Percentiles rank a stretch among this genome's conserved stretches.
phyloP scores from a whole-genome alignment of 1,140 invertebrate genomes.

The Bombus balteatus region DNA sequence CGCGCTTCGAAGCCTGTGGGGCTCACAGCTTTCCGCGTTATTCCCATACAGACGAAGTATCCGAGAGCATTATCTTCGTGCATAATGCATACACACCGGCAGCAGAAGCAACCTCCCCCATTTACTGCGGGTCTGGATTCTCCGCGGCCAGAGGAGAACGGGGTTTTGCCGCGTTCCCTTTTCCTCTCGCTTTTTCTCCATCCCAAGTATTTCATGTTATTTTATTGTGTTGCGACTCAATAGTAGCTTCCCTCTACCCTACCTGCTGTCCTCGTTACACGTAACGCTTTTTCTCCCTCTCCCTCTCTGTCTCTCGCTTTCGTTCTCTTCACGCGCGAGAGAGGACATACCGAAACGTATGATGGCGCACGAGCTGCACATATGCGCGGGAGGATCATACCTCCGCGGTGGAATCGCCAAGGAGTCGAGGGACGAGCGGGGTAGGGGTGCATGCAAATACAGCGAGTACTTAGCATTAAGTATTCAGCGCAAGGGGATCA shows the following conservation, averaged over 20 bases:
- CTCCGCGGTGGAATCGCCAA: constrained; percentile 8
- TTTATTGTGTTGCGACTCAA: constrained; percentile 82
- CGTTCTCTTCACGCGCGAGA: neutral
- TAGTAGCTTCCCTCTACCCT: constrained; percentile 73
- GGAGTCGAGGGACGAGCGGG: constrained; percentile 19
- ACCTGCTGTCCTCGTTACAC: constrained; percentile 71
- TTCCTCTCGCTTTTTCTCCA: constrained; percentile 59
- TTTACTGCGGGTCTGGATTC: constrained; percentile 62
- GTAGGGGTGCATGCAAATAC: constrained; percentile 75
- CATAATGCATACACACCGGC: constrained; percentile 81
- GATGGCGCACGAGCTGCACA: constrained; percentile 44
- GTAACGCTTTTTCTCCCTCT: neutral
- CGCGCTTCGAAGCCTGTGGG: constrained; percentile 51
- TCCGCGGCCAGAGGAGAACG: constrained; percentile 34
- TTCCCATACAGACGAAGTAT: constrained; percentile 83
- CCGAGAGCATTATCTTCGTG: constrained; percentile 82
- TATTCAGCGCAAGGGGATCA: constrained; percentile 82
- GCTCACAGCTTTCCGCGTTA: constrained; percentile 79
- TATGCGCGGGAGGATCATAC: constrained; percentile 26
- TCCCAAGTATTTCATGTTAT: constrained; percentile 81
- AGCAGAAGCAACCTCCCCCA: constrained; percentile 62
- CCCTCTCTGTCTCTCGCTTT: constrained; percentile 50
- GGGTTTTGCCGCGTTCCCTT: constrained; percentile 13
- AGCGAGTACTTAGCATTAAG: constrained; percentile 81
- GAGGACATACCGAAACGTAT: constrained; percentile 49